Base-by-base conservation (phyloP, 2,797 vertebrate species). In the Hyperoplus immaculatus region DNA sequence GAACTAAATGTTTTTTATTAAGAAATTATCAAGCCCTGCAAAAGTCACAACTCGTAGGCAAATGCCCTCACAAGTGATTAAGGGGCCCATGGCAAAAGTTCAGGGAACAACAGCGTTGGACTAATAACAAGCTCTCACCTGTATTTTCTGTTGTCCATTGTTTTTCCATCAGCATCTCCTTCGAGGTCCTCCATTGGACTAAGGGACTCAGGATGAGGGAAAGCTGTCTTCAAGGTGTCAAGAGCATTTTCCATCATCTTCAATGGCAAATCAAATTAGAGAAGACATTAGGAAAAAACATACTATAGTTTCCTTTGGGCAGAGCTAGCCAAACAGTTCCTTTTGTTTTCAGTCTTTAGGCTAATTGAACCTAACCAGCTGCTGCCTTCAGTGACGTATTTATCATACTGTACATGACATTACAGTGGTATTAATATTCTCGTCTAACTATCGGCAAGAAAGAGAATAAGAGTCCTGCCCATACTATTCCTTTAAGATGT, bases 221-320 rank as follows among this genome's bases (percentile, higher is more conserved):
- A 99, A 0, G 97, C 97, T 0, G 97, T 99, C 94, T 99, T 99
- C 91, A 99, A 16, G 0, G 98, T 98, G 82, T 98, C 98, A 0
- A 99, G 96, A 57, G 97, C 97, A 58, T 96, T 98, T 92, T 97
- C 96, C 86, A 99, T 95, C 51, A 99, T 97, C 98, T 99, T 93
- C 50, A 58, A 38, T n/a, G 15, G 14, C 0, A 84, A 29, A 65
- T 36, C 14, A 64, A 57, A 14, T 51, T 46, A 9, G 15, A 78
- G 8, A 73, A 71, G 2, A 56, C 9, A 49, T 5, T 2, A 41
- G 10, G 6, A 47, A 59, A 59, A 59, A 0, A 49, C 14, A 21
- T 10, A 1, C 11, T 5, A 1, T 13, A 36, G 4, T 12, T 29
- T 21, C 16, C 3, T 18, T 46, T 64, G 36, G 43, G 42, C 36